phyloP scores from a whole-genome alignment of 1,140 invertebrate genomes.

The Elysia chlorotica region DNA sequence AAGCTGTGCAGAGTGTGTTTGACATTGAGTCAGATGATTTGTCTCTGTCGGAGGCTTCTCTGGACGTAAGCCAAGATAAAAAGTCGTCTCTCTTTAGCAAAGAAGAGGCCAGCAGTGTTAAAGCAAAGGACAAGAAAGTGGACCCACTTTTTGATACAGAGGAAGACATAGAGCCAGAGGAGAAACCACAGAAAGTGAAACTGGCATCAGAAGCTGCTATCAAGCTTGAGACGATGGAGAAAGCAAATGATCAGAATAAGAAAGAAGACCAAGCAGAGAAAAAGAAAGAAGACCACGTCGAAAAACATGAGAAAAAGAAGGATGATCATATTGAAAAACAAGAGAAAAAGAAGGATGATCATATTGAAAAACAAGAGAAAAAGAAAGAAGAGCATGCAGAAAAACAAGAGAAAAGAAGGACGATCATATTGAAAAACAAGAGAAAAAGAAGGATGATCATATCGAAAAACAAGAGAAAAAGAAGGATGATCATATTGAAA shows the following conservation, averaged over 20 bases:
- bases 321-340: neutral
- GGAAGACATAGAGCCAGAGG: neutral
- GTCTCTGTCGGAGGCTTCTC: neutral
- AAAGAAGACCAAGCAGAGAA: neutral
- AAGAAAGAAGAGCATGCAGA: conserved; percentile 6
- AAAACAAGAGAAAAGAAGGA: conserved; percentile 5
- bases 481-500: neutral
- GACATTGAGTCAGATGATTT: conserved; percentile 17
- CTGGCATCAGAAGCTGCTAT: too few species aligned
- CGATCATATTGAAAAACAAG: neutral
- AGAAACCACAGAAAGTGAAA: neutral
- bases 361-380: neutral
- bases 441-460: neutral
- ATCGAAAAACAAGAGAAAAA: neutral
- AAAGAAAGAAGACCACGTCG: neutral
- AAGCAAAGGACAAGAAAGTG: too few species aligned
- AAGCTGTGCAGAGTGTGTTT: neutral
- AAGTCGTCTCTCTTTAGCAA: neutral
- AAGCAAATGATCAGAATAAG: neutral
- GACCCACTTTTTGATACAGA: too few species aligned
- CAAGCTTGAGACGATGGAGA: neutral
- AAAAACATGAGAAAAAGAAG: neutral
- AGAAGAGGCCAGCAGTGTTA: too few species aligned
- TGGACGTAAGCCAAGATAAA: neutral
- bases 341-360: neutral